Base-by-base conservation (phyloP, 2,888 invertebrate genomes). In the Eupithecia dodoneata region DNA sequence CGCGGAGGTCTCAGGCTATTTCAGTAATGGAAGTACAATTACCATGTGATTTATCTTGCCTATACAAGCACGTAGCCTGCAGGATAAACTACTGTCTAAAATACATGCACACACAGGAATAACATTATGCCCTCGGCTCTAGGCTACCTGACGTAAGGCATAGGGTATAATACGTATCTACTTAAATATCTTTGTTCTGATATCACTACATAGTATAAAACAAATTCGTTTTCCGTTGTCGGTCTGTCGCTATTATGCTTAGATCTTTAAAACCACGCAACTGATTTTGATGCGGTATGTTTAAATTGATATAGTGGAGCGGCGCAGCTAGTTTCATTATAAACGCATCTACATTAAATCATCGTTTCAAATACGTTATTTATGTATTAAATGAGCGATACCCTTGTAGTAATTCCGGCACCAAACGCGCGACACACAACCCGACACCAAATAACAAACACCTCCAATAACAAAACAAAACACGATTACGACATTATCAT, bases 401-500 rank as follows among this genome's bases (percentile, higher is more conserved):
- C 10, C 70, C 18, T 42, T 66, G 66, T 66, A 15, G 66, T 66
- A 7, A 42, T 66, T 42, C n/a, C 44, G 18, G n/a, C 69, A 9
- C 42, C 18, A 45, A n/a, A 18, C 45, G n/a, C 71, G 42, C 47
- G 70, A 74, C 70, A 66, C 71, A 65, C 45, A 41, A 72, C 67
- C 71, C 52, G 55, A 72, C 71, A 66, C 75, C 30, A 30, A 30
- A 30, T 30, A 30, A 30, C 30, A 30, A 30, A 30, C 30, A 30
- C 65, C 66, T 42, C 41, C 52, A 66, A 66, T 66, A 71, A 44
- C 71, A 66, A n/a, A 71, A 75, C 71, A 52, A 47, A 75, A 71
- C 75, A 66, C 71, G 63, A 75, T 75, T 75, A 75, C 66, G 18
- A 55, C 52, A 75, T 72, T 71, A 75, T 75, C 70, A 47, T 47